Evolutionary conservation across 2,113 vertebrate species (phyloP), one percentile per base, ranked within the genome.

Genomic region (Nymphicus hollandicus): DNA sequence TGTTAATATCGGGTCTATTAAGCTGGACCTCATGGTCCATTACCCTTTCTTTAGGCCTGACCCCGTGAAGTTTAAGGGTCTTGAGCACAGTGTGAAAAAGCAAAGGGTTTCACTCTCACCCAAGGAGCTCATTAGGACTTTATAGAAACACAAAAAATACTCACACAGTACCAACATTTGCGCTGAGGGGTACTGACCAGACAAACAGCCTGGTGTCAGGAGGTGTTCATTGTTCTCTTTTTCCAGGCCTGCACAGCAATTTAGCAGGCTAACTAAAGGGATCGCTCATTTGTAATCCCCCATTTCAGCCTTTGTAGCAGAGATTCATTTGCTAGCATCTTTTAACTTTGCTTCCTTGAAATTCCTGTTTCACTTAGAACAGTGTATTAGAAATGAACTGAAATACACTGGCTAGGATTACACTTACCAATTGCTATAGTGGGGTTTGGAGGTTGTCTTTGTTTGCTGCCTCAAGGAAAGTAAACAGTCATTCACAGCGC

Each of bases 81-180:
- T 98, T 98, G 98, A 97, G 97, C 98, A 98, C 98, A 98, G 97
- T 98, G 98, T 99, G 99, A 99, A 99, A 98, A 98, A 98, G 98
- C 95, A 96, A 98, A 97, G 97, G 98, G 98, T 98, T 98, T 99
- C 98, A 99, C 97, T 98, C 98, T 98, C 98, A 98, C 98, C 98
- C 99, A 98, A 98, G 98, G 98, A 99, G 98, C 99, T 99, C 99
- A 99, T 99, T 99, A 99, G 98, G 98, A 99, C 99, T 99, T 99
- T 99, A 99, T 98, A 99, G 98, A 99, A 98, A 98, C 97, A 99
- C 99, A 98, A 99, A 99, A 98, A 98, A 98, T 98, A 98, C 98
- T 97, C 98, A 97, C 98, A 98, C 98, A 98, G 98, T 98, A 98
- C 98, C 98, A 99, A 98, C 98, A 98, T 98, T 98, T 98, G 98